Percentiles rank a stretch among this genome's conserved stretches.
These are phyloP conservation scores for Nemotelus pantherinus DNA, from an alignment of 2,888 invertebrate species.

Conservation along the genomic window DNA sequence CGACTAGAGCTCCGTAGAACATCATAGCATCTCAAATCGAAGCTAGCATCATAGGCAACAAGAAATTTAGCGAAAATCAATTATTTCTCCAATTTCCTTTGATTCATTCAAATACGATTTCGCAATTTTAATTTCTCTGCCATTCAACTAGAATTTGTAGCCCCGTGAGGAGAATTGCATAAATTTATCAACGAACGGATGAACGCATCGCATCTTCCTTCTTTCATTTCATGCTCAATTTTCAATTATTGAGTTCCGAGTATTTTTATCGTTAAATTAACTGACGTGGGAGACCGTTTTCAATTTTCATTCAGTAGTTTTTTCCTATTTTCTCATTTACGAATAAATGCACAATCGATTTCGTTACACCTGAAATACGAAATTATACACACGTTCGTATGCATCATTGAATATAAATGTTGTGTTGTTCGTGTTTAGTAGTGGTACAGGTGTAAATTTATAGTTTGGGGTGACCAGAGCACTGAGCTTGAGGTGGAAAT, in stretches of 20 bases:
- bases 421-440: too few species aligned
- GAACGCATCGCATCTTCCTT: not conserved
- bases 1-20: too few species aligned
- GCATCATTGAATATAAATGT: too few species aligned
- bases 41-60: not conserved
- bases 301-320: conserved; percentile 11
- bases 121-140: conserved; percentile 9
- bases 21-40: not conserved
- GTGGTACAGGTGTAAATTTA: too few species aligned
- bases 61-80: conserved; percentile 21
- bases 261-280: too few species aligned
- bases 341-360: not conserved
- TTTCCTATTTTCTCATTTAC: not conserved
- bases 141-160: not conserved
- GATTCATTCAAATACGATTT: conserved; percentile 25
- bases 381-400: not conserved
- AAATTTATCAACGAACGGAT: not conserved
- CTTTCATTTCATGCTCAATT: not conserved
- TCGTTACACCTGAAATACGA: not conserved
- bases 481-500: too few species aligned
- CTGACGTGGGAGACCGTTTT: not conserved
- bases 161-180: not conserved
- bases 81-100: conserved; percentile 31
- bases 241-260: not conserved
- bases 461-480: too few species aligned